Percentiles rank a stretch among this genome's conserved stretches.
These are phyloP conservation scores for Basileuterus tristriatus DNA, from an alignment of 2,797 vertebrate species.

Conservation along the genomic window DNA sequence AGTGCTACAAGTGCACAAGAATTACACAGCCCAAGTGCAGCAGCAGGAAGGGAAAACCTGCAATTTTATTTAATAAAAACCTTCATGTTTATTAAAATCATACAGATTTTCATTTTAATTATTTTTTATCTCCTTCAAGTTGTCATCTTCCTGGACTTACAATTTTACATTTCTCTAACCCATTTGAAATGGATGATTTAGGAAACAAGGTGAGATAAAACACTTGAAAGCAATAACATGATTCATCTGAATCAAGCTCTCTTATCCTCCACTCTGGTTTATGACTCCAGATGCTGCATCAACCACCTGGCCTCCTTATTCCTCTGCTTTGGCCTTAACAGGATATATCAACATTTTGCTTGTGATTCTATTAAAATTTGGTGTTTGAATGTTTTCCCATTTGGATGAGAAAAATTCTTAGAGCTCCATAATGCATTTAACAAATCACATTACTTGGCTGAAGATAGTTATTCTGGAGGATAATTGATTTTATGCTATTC, in stretches of 20 bases:
- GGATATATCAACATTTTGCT: background rate
- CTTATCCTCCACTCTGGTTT: background rate
- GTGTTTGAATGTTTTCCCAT: background rate
- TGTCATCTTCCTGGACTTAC: constrained; percentile 20
- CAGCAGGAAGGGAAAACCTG: background rate
- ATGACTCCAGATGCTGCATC: background rate
- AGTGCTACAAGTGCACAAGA: background rate
- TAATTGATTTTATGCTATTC: background rate
- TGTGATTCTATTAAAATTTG: background rate
- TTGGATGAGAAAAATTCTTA: background rate
- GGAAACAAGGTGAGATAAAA: background rate
- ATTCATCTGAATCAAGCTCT: background rate
- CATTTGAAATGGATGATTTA: background rate
- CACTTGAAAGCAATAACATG: background rate
- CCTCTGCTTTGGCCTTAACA: background rate
- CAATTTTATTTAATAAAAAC: background rate
- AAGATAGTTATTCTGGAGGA: background rate
- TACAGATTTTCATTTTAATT: background rate
- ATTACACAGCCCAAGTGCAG: background rate
- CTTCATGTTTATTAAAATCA: background rate
- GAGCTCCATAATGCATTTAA: background rate
- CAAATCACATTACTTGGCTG: background rate
- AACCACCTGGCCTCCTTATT: background rate
- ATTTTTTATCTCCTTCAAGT: background rate
- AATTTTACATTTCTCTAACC: background rate